Evolutionary conservation across 2,797 vertebrate genomes (phyloP).

Genomic region (Nyctibius grandis): DNA sequence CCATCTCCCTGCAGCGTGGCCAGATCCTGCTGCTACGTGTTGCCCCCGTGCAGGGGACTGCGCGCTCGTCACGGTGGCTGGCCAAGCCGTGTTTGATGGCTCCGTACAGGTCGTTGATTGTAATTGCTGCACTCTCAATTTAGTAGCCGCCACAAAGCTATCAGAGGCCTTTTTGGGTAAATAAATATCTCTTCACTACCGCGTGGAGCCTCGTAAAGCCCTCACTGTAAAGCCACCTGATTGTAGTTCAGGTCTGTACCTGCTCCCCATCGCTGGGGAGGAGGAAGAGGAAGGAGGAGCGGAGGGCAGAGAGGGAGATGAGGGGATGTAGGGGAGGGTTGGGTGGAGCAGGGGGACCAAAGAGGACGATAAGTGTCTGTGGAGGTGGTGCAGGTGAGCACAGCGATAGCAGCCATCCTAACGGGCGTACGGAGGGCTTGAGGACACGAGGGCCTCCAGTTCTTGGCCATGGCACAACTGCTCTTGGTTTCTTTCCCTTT

Average conservation of each 20-base stretch:
- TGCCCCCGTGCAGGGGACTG: fast-evolving
- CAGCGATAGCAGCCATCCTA: not conserved
- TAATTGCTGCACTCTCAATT: constrained; percentile 54
- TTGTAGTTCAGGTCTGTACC: not conserved
- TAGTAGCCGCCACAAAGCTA: constrained; percentile 28
- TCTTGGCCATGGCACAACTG: not conserved
- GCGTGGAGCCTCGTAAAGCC: not conserved
- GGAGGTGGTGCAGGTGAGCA: not conserved
- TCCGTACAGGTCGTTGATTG: not conserved
- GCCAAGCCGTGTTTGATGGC: not conserved
- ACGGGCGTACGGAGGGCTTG: fast-evolving
- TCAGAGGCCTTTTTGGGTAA: constrained; percentile 47
- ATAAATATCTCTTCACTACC: constrained; percentile 40
- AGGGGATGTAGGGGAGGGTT: not conserved
- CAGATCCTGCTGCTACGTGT: fast-evolving
- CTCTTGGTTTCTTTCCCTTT: not conserved
- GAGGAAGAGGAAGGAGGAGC: constrained; percentile 24
- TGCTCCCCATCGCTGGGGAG: fast-evolving
- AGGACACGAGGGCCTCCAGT: not conserved
- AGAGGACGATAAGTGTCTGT: not conserved
- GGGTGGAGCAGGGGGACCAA: not conserved
- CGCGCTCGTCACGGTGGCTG: fast-evolving
- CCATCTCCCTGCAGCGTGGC: fast-evolving
- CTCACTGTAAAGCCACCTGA: not conserved
- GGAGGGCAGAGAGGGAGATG: constrained; percentile 26